phyloP scores from a whole-genome alignment of 37 sponge, comb jelly and placozoan species.

The Aplysina aerophoba region DNA sequence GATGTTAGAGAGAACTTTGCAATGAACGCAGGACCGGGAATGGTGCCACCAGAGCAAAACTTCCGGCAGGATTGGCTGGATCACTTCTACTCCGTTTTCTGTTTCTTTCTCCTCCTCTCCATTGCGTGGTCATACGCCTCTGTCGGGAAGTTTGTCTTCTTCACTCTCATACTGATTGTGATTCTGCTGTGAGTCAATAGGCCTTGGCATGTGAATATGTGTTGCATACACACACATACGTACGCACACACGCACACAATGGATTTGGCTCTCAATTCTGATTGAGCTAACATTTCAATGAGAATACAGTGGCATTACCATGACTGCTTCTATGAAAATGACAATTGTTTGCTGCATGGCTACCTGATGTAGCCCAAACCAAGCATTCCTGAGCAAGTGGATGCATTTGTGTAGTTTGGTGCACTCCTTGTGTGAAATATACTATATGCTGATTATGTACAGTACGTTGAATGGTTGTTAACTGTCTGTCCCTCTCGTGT shows the following conservation, averaged over 20 bases:
- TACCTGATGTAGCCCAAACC: background rate
- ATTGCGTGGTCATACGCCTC: constrained; percentile 76
- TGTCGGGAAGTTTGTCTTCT: constrained; percentile 60
- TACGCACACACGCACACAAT: constrained; percentile 9
- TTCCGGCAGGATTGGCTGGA: constrained; percentile 66
- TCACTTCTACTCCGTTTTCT: constrained; percentile 64
- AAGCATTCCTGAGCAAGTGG: background rate
- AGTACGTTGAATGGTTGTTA: background rate
- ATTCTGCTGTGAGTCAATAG: constrained; percentile 72
- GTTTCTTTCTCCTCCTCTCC: constrained; percentile 52
- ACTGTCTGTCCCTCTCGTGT: background rate
- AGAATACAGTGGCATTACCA: background rate
- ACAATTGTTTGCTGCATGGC: background rate
- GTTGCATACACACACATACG: background rate
- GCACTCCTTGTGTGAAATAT: too few relatives aligned
- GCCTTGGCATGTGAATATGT: background rate
- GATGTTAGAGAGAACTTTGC: constrained; percentile 27
- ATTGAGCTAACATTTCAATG: too few relatives aligned
- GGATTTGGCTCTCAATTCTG: too few relatives aligned
- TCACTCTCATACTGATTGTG: constrained; percentile 56
- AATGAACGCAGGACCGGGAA: constrained; percentile 45
- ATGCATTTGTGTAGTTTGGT: background rate
- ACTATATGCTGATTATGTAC: background rate
- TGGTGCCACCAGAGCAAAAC: constrained; percentile 1
- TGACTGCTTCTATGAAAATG: constrained; percentile 57